These are phyloP conservation scores for Phrynosoma blainvillii DNA, from an alignment of 2,113 vertebrate genomes.

Conservation along the genomic window DNA sequence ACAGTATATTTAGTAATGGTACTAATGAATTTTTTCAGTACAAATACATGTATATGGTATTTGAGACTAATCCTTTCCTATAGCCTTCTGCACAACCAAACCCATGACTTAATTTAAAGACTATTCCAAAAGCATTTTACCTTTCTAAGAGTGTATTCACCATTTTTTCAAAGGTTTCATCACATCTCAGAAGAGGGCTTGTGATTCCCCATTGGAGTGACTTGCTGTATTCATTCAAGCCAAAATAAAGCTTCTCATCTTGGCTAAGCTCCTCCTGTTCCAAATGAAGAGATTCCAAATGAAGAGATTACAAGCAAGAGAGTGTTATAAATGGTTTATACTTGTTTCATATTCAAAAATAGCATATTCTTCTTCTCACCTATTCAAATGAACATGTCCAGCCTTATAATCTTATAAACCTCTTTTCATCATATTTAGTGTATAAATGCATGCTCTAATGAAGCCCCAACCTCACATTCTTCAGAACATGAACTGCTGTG, in stretches of 20 bases:
- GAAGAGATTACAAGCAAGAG: constrained; percentile 15
- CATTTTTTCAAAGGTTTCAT: constrained; percentile 98
- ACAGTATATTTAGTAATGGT: no score
- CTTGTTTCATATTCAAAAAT: background rate
- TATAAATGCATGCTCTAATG: background rate
- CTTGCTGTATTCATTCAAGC: constrained; percentile 92
- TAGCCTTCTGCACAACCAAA: background rate
- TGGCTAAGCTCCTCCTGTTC: constrained; percentile 81
- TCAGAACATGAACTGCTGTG: no score
- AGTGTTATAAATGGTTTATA: background rate
- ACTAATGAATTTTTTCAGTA: no score
- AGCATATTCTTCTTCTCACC: background rate
- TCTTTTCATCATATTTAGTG: background rate
- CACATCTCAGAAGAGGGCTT: constrained; percentile 93
- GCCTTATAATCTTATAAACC: background rate
- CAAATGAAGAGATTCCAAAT: constrained; percentile 61
- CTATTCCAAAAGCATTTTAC: constrained; percentile 72
- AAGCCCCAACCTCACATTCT: no score
- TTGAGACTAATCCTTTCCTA: background rate
- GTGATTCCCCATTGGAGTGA: constrained; percentile 96
- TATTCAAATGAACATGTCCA: background rate
- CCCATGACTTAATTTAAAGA: background rate
- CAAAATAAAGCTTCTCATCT: constrained; percentile 90
- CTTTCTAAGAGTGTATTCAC: constrained; percentile 92
- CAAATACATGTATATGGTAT: background rate